Base-by-base conservation (phyloP, 2,797 vertebrate genomes). In the Bovichtus diacanthus region DNA sequence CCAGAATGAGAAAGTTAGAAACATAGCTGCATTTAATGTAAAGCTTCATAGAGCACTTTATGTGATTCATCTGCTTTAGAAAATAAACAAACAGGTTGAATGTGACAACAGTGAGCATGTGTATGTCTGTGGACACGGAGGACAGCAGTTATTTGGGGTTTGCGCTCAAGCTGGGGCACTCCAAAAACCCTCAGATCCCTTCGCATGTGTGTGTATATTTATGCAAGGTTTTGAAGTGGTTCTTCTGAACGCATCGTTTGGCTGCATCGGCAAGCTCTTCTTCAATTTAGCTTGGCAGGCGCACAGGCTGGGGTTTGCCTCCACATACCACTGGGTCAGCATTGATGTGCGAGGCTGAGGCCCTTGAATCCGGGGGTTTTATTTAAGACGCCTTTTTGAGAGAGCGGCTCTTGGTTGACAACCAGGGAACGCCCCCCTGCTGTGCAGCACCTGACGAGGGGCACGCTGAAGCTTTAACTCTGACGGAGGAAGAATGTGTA, bases 211-310 rank as follows among this genome's bases (percentile, higher is more conserved):
- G 87, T 88, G 86, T 94, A 70, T 94, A 91, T 94, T 91, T 94
- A 86, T 79, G 87, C 72, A 25, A 50, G 72, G 80, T 81, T 91
- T 93, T 93, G 88, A 94, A 94, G 93, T 94, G 93, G 94, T 93
- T 93, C 88, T 90, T 91, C 85, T 82, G 90, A 94, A 94, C 76
- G 92, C 93, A 93, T 94, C 92, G 91, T 93, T 94, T 92, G 91
- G 92, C 92, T 87, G 77, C 81, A 87, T 90, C 83, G 81, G 88
- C 83, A 49, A 87, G 86, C 90, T 93, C 93, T 92, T 93, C 92
- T 93, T 93, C 85, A 91, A 90, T 94, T 93, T 93, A 92, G 86
- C 87, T 92, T 93, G 93, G 93, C 90, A 82, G 82, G 76, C 86
- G n/a, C 47, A 69, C 29, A 68, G 79, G 81, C 74, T 70, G 76